Conservation (phyloP, 2,888 invertebrate genomes). For the Drosophila lacicola region DNA sequence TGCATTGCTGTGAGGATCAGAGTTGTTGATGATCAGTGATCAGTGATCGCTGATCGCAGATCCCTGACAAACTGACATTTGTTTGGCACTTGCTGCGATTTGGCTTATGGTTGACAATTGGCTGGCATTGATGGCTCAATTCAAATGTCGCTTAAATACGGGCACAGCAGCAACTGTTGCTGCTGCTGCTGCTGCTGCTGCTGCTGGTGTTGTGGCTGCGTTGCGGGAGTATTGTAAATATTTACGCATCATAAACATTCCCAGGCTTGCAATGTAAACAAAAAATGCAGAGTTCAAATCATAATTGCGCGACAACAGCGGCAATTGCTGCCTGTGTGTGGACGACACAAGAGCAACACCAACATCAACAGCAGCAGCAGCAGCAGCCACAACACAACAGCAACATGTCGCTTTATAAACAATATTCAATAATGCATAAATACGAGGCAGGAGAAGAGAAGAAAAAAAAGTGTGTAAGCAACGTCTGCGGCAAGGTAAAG, state of each 20-base stretch:
- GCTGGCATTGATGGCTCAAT: conserved; percentile 59
- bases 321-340: conserved; percentile 6
- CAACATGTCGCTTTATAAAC: conserved; percentile 73
- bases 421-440: conserved; percentile 80
- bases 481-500: conserved; percentile 42
- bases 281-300: conserved; percentile 32
- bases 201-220: conserved; percentile 8
- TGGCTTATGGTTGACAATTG: conserved; percentile 70
- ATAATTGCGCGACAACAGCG: conserved; percentile 56
- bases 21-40: conserved; percentile 25
- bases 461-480: conserved; percentile 25
- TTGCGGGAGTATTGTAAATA: conserved; percentile 66
- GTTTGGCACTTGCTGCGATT: conserved; percentile 74
- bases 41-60: conserved; percentile 22
- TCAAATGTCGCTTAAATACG: conserved; percentile 35
- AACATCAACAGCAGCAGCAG: conserved; percentile 27
- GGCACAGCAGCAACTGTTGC: conserved; percentile 10
- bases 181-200: conserved; percentile 5
- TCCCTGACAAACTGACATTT: conserved; percentile 63
- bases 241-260: conserved; percentile 60
- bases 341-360: neutral
- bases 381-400: conserved; percentile 18
- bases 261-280: conserved; percentile 61
- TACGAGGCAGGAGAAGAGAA: conserved; percentile 21
- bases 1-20: conserved; percentile 49